These are phyloP conservation scores for Fragum whitleyi DNA, from an alignment of 2,888 invertebrate species.

Conservation along the genomic window DNA sequence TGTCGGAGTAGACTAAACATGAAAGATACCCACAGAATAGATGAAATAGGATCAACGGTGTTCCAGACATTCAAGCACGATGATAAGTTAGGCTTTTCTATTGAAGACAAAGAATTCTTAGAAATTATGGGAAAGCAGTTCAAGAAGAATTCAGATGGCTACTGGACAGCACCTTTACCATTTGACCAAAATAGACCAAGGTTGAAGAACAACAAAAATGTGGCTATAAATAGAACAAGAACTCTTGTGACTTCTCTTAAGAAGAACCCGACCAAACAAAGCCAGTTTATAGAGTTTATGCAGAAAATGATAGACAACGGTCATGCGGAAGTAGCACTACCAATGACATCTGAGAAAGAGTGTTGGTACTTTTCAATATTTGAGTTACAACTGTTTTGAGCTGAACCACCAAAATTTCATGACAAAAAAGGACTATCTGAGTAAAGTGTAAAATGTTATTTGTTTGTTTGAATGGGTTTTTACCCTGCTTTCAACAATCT, in stretches of 20 bases:
- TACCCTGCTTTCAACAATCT: too few relatives aligned
- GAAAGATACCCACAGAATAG: too few relatives aligned
- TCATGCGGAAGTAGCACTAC: too few relatives aligned
- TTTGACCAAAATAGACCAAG: neutral
- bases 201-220: neutral
- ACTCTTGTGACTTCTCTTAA: neutral
- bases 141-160: neutral
- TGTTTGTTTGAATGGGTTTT: too few relatives aligned
- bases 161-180: conserved; percentile 11
- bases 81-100: neutral
- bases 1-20: too few relatives aligned
- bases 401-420: neutral
- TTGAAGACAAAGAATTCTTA: conserved; percentile 15
- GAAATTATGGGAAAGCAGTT: neutral
- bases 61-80: neutral
- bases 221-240: conserved; percentile 1
- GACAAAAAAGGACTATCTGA: too few relatives aligned
- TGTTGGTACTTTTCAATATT: conserved; percentile 1
- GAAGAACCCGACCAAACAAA: neutral
- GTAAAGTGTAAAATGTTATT: too few relatives aligned
- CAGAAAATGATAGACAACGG: neutral
- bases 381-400: too few relatives aligned
- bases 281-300: conserved; percentile 8
- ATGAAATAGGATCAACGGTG: too few relatives aligned
- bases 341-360: neutral